Evolutionary conservation across 2,113 vertebrate species (phyloP), one percentile per base, ranked within the genome.

Genomic region (Girardinichthys multiradiatus): DNA sequence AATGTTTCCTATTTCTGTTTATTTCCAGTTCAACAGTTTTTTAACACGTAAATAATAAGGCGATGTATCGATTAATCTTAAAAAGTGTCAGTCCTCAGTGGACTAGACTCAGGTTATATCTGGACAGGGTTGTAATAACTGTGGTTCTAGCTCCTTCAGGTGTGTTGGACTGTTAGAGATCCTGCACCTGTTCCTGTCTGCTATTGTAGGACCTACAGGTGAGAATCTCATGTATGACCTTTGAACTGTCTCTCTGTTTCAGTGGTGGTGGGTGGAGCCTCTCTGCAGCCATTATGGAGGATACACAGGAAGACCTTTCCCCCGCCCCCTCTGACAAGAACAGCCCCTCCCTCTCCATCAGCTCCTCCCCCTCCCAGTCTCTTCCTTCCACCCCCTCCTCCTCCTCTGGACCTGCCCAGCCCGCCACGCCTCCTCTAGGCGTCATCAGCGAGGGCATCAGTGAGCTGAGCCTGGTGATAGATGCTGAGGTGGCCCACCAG

Each of bases 371-470:
- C 26, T 89, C 92, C 28, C 66, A 89, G 45, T 87, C 92, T 6
- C 85, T 87, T 35, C 91, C 91, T 51, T 66, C 86, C 51, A 87
- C 93, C 0, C 85, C 90, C 17, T 91, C 92, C 24, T 92, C 93
- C 0, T 90, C 87, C 10, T 74, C 76, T 2, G 85, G 42, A 61
- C 58, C 74, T 3, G 14, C 85, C 29, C 86, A 64, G 73, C 76
- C 87, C 10, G 48, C 74, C 12, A 95, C 94, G 5, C 90, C 94
- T 0, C 77, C 91, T 0, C 95, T 95, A 59, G 92, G 94, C 0
- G 93, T 98, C 87, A 99, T 99, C 93, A 93, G 86, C 0, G 98
- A 99, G 81, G 97, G 95, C 0, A 85, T 94, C 0, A 92, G 89
- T 0, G 97, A 99, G 77, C 91, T 95, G 42, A 91, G 92, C 68